Base-by-base conservation (phyloP, 53 echinoderm and acorn worm species). In the Henricia sp. region DNA sequence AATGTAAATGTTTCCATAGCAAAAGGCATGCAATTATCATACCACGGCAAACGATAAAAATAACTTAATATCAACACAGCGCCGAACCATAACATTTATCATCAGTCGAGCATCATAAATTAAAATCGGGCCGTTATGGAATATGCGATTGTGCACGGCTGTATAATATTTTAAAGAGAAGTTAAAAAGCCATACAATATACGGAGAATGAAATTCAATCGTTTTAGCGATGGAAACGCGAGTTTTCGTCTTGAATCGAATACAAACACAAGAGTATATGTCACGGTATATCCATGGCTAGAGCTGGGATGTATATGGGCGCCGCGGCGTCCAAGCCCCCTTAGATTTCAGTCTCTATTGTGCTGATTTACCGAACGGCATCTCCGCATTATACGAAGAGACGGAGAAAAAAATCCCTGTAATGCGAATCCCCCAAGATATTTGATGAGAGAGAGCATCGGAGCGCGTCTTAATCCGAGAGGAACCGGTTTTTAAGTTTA, bases 61-160 rank as follows among this genome's bases (percentile, higher is more conserved):
- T 48, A 64, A 19, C 23, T 40, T 48, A 19, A 26, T 50, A 80
- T 65, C 64, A 80, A 80, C 80, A 80, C 8, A 33, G 48, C 14
- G 48, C 13, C 27, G 11, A 28, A 25, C 0, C 8, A 20, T 33
- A n/a, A 62, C 76, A 34, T 46, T 63, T 30, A 64, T 50, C 80
- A 80, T 21, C 12, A 24, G 39, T 13, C 21, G 10, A 17, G 32
- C 21, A 44, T 37, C 77, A 62, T 77, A 46, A 77, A 77, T 77
- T 75, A 75, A 75, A 57, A 54, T 28, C 56, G 27, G 10, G 32
- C 37, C 10, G 35, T 35, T 38, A 8, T 43, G 0, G 43, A 41
- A 10, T 50, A 46, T 10, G 59, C 37, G 29, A 60, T 78, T 78
- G 64, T 80, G 63, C 64, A 64, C 26, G 50, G 80, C 64, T 38